A percentile compares a stretch with the other conserved stretches of the same genome.
These are phyloP conservation scores for Anthopleura sola DNA, from an alignment of 64 coral and sea anemone species.

Conservation along the genomic window DNA sequence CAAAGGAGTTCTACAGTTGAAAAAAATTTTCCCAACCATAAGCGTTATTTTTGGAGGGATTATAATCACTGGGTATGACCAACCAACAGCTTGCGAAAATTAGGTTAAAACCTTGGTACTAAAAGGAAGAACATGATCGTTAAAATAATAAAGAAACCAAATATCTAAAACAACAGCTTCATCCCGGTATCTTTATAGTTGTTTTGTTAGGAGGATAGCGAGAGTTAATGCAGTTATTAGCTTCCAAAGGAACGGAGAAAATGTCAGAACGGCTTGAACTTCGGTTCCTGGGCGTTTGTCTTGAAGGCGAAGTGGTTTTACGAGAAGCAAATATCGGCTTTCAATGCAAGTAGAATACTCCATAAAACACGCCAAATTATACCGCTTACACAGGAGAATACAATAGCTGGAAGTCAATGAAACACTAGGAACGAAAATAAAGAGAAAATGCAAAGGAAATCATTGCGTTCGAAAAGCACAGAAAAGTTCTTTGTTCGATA, in stretches of 20 bases:
- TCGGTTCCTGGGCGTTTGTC: constrained; percentile 18
- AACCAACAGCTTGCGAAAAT: background rate
- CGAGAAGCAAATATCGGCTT: background rate
- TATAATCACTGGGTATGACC: background rate
- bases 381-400: background rate
- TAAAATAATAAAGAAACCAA: background rate
- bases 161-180: background rate
- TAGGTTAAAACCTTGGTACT: background rate
- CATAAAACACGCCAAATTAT: background rate
- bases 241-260: background rate
- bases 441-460: background rate
- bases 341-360: background rate
- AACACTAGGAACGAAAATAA: background rate
- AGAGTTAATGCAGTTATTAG: background rate
- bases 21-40: background rate
- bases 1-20: background rate
- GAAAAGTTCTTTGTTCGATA: constrained; percentile 22
- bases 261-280: background rate
- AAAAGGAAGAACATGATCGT: background rate
- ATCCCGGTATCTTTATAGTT: background rate
- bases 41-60: constrained; percentile 11
- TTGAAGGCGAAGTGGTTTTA: background rate
- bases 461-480: background rate
- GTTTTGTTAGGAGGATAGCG: background rate
- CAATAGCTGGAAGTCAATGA: background rate